Evolutionary conservation across 1,140 invertebrate genomes (phyloP).

Genomic region (Ctenoplectra terminalis): DNA sequence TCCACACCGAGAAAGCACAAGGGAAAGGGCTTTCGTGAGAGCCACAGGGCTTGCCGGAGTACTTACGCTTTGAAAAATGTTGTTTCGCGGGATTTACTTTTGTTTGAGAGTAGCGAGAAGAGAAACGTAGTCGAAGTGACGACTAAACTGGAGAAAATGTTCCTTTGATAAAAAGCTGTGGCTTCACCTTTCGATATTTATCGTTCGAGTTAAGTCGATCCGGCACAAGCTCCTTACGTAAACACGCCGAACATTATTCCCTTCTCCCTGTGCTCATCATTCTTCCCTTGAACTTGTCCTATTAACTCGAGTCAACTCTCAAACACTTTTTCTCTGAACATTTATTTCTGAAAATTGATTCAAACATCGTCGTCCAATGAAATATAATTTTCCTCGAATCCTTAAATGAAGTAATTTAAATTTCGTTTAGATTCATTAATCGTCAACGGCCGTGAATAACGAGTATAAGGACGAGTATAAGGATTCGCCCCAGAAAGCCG

Average conservation of each 20-base stretch:
- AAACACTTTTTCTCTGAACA: neutral
- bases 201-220: slow-evolving; percentile 5
- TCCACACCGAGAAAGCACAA: neutral
- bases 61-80: neutral
- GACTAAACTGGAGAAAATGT: neutral
- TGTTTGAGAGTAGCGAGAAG: neutral
- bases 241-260: neutral
- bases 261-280: neutral
- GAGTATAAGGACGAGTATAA: neutral
- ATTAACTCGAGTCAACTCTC: too few species aligned
- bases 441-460: neutral
- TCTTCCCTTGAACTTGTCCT: neutral
- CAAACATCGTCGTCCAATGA: too few species aligned
- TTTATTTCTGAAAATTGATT: too few species aligned
- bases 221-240: neutral
- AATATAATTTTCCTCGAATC: too few species aligned
- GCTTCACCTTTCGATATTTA: slow-evolving; percentile 19
- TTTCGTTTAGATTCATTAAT: slow-evolving; percentile 20
- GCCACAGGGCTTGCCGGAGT: neutral
- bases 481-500: neutral
- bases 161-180: neutral
- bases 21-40: neutral
- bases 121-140: neutral
- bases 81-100: neutral
- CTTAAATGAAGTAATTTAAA: neutral